These are phyloP conservation scores for Periphyllus acericola DNA, from an alignment of 2,888 invertebrate genomes.

Conservation along the genomic window DNA sequence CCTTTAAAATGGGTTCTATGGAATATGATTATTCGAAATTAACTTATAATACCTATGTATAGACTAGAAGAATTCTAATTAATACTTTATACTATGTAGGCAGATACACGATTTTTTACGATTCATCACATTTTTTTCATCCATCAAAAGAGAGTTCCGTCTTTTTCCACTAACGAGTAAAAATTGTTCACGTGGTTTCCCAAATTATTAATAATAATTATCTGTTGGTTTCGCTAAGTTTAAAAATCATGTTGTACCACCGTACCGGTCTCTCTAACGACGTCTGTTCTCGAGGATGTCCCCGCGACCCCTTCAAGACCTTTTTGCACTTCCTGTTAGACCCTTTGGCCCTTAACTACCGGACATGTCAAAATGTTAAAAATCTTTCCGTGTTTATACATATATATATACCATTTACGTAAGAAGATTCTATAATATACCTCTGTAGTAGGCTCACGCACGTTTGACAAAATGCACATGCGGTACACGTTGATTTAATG, in stretches of 20 bases:
- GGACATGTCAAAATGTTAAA: conserved; percentile 62
- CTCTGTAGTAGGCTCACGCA: conserved; percentile 49
- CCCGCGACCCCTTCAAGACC: conserved; percentile 59
- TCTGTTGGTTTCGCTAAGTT: conserved; percentile 48
- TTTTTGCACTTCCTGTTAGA: conserved; percentile 61
- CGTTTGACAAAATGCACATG: conserved; percentile 61
- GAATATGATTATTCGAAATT: background rate
- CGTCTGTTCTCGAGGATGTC: conserved; percentile 61
- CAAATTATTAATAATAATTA: conserved; percentile 56
- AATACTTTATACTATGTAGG: background rate
- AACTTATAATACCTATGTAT: background rate
- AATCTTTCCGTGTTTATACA: conserved; percentile 34
- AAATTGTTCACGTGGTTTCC: conserved; percentile 32
- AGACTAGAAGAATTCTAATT: background rate
- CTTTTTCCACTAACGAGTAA: conserved; percentile 39
- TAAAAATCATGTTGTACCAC: conserved; percentile 44
- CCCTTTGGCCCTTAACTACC: conserved; percentile 62
- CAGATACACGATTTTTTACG: background rate
- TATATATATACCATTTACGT: background rate
- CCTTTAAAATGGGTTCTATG: background rate
- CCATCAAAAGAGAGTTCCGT: background rate
- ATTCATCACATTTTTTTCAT: conserved; percentile 2
- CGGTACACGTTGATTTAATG: conserved; percentile 61
- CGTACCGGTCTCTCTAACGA: conserved; percentile 52
- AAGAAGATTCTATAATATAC: conserved; percentile 51